A percentile compares a stretch with the other conserved stretches of the same genome.
Evolutionary conservation across 1,140 invertebrate species (phyloP).

Genomic region (Drosophila mojavensis): DNA sequence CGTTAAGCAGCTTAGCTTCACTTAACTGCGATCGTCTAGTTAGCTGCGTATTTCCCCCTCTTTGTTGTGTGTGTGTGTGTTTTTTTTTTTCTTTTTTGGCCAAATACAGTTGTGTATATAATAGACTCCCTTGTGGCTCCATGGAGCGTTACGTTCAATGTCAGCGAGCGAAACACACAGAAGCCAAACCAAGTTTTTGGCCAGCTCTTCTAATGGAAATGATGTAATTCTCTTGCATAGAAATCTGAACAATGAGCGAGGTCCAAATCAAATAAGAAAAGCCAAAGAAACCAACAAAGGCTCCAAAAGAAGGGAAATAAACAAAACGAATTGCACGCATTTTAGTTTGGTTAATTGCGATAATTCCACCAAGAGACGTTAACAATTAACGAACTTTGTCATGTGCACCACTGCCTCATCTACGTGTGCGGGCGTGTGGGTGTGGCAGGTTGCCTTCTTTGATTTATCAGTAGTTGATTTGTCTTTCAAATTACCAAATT

Average conservation of each 20-base stretch:
- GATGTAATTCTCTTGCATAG: constrained; percentile 61
- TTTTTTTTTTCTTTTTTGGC: not conserved
- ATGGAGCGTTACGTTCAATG: constrained; percentile 58
- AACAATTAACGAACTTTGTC: constrained; percentile 27
- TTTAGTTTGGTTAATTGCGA: constrained; percentile 66
- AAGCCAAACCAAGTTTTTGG: constrained; percentile 22
- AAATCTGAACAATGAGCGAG: constrained; percentile 41
- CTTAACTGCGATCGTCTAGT: constrained; percentile 34
- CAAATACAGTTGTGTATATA: constrained; percentile 44
- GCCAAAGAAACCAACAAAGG: constrained; percentile 7
- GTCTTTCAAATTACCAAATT: constrained; percentile 1
- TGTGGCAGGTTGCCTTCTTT: not conserved
- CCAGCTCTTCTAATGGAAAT: constrained; percentile 44
- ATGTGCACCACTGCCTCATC: constrained; percentile 12
- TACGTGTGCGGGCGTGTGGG: not conserved
- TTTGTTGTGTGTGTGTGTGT: not conserved
- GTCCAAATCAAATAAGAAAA: constrained; percentile 21
- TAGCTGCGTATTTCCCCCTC: not conserved
- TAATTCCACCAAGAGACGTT: constrained; percentile 35
- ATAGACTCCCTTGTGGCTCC: constrained; percentile 6
- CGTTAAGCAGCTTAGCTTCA: constrained; percentile 67
- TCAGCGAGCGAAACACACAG: constrained; percentile 34
- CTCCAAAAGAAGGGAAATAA: constrained; percentile 18
- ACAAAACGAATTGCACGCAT: constrained; percentile 64
- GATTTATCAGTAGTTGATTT: constrained; percentile 30